Evolutionary conservation across 2,888 invertebrate species (phyloP), one percentile per base, ranked within the genome.

Genomic region (Amphipoea lucens): DNA sequence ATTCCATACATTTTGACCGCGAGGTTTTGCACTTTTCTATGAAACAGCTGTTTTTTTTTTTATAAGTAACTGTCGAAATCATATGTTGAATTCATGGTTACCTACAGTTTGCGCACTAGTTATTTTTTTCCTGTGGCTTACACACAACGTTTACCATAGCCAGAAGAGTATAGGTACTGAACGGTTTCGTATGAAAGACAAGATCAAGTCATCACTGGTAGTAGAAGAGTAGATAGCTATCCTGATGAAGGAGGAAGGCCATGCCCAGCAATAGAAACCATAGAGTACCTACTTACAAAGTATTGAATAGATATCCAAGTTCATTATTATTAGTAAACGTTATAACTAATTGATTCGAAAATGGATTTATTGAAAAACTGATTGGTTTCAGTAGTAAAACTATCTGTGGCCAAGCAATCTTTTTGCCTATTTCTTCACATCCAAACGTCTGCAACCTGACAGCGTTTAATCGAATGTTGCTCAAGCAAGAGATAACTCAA

Each of bases 391-490:
- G 70, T 81, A 79, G 75, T 79, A 79, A 79, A 88, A 74, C 65
- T 80, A 67, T 72, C 66, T 70, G 67, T 77, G 66, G 60, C 51
- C 71, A 78, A 81, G 78, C 78, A 73, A 74, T 76, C 73, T 86
- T 89, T 87, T 90, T 87, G 85, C 78, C 76, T 87, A 84, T 92
- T 93, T 92, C 91, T 85, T 89, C 90, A 92, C 84, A 83, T 79
- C 81, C 79, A 77, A 86, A 36, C 85, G 78, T 88, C 89, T 88
- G 92, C 90, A 92, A 93, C 91, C 91, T 91, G 90, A 84, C 82
- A 84, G 87, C 90, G 91, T 92, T 81, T 91, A 93, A 93, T 93
- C 81, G 89, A 87, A 74, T 76, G 76, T 93, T 93, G 87, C 91
- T 76, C 84, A 93, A 40, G 40, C 36, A 40, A 92, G 75, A 86